phyloP scores from a whole-genome alignment of 2,888 invertebrate species.

The Hirtodrosophila alboralis region DNA sequence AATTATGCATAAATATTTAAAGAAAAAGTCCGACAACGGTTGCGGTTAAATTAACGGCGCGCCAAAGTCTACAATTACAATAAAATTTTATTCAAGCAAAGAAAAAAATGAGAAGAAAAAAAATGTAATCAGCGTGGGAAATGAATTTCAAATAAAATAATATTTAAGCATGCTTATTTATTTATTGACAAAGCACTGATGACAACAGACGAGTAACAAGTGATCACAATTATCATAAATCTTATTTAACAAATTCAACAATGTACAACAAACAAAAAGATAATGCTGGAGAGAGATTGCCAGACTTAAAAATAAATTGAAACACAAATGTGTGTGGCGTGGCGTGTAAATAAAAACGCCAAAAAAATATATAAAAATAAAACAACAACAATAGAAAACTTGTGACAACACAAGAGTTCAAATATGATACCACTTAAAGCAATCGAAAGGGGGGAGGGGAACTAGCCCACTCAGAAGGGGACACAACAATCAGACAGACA shows the following conservation, averaged over 20 bases:
- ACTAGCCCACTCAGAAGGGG: conserved; percentile 26
- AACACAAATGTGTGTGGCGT: conserved; percentile 43
- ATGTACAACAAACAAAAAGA: conserved; percentile 21
- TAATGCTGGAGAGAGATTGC: conserved; percentile 8
- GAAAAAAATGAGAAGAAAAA: conserved; percentile 18
- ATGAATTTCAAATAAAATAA: conserved; percentile 25
- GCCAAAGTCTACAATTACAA: conserved; percentile 49
- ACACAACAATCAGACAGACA: conserved; percentile 16
- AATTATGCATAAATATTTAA: conserved; percentile 42
- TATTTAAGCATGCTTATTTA: conserved; percentile 27
- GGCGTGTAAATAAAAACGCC: conserved; percentile 43
- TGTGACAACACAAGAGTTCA: conserved; percentile 37
- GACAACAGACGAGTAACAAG: conserved; percentile 5
- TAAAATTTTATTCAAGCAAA: conserved; percentile 4
- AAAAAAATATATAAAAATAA: conserved; percentile 22
- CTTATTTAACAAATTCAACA: conserved; percentile 63
- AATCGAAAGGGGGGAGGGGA: too few species aligned
- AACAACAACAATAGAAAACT: conserved; percentile 14
- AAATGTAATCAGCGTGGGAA: conserved; percentile 71
- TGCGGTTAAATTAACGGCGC: conserved; percentile 38
- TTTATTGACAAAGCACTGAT: conserved; percentile 29
- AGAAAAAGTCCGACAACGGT: conserved; percentile 19
- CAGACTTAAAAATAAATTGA: conserved; percentile 41
- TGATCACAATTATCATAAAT: conserved; percentile 61
- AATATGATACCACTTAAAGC: conserved; percentile 55